These are phyloP conservation scores for Meganola albula DNA, from an alignment of 2,888 invertebrate species.

Conservation along the genomic window DNA sequence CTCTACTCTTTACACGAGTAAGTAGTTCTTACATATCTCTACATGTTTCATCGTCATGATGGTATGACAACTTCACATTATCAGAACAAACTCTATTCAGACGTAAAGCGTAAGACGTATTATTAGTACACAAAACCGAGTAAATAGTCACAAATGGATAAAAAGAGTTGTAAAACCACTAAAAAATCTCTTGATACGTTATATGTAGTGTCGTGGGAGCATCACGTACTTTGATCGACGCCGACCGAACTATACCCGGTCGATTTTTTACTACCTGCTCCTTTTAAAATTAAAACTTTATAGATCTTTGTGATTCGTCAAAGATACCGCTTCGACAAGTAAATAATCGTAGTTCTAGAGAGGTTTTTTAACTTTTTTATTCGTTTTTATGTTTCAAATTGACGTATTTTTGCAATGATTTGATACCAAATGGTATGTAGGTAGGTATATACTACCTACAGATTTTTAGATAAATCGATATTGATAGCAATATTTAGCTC, in stretches of 20 bases:
- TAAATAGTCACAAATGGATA: slow-evolving; percentile 37
- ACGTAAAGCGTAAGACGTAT: no score
- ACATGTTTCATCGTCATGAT: no score
- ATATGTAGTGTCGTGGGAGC: slow-evolving; percentile 69
- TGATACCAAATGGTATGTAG: no score
- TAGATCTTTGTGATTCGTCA: slow-evolving; percentile 52
- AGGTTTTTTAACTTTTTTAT: slow-evolving; percentile 24
- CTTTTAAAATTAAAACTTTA: slow-evolving; percentile 62
- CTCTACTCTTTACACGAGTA: no score
- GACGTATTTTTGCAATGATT: no score
- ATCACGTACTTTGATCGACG: slow-evolving; percentile 54
- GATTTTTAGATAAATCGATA: background rate
- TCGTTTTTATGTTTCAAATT: slow-evolving; percentile 9
- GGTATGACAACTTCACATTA: no score
- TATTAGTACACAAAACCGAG: slow-evolving; percentile 23
- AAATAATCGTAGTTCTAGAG: slow-evolving; percentile 20
- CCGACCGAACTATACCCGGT: slow-evolving; percentile 52
- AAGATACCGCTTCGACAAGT: slow-evolving; percentile 43
- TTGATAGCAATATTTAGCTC: no score
- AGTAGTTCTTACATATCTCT: no score
- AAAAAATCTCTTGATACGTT: slow-evolving; percentile 60
- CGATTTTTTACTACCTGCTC: slow-evolving; percentile 62
- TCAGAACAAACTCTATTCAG: no score
- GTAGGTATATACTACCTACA: no score
- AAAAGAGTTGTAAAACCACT: slow-evolving; percentile 47